Conservation (phyloP, 2,888 invertebrate species). For the Chelonus formosanus region DNA sequence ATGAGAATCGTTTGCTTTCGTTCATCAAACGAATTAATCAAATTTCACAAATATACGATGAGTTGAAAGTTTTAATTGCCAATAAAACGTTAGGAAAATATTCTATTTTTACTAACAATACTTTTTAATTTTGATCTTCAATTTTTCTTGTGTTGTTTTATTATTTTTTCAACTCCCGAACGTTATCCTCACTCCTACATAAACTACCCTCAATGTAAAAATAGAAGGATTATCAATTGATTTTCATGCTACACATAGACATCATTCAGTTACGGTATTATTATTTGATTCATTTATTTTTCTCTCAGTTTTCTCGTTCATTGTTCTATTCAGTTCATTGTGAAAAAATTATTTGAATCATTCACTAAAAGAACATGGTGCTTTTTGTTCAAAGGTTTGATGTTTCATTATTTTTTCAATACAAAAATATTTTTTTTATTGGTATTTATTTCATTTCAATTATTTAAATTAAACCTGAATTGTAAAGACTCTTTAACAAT, state of each 20-base stretch:
- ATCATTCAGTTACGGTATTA: slow-evolving; percentile 8
- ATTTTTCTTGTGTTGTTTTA: slow-evolving; percentile 4
- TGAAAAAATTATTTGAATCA: no score
- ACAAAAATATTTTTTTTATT: no score
- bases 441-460: no score
- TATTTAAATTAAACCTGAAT: no score
- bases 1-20: neutral
- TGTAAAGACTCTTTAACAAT: no score
- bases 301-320: neutral
- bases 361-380: no score
- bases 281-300: neutral
- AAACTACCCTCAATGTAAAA: slow-evolving; percentile 42
- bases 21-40: neutral
- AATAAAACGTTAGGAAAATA: neutral
- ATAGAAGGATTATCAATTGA: slow-evolving; percentile 43
- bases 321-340: no score
- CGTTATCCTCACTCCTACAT: slow-evolving; percentile 41
- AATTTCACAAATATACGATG: neutral
- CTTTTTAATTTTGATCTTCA: neutral
- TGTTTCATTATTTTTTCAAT: no score
- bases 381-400: no score
- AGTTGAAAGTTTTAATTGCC: neutral
- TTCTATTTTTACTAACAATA: neutral
- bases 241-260: slow-evolving; percentile 25
- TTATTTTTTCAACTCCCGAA: slow-evolving; percentile 14